A percentile compares a stretch with the other conserved stretches of the same genome.
phyloP scores from a whole-genome alignment of 2,797 vertebrate genomes.

The Notoglanidium macrostoma region DNA sequence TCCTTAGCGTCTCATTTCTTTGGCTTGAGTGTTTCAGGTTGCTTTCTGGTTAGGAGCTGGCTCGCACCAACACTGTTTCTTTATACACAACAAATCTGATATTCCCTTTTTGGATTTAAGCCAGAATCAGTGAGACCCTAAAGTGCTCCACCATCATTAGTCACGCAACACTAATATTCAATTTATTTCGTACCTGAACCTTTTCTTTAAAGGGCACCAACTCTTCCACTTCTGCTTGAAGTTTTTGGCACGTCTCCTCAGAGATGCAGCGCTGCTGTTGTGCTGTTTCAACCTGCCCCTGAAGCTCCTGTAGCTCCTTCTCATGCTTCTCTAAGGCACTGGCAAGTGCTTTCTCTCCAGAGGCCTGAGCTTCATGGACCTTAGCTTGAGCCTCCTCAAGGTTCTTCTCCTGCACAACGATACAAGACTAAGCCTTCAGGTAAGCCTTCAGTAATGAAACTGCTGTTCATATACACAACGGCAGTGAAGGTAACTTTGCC shows the following conservation, averaged over 20 bases:
- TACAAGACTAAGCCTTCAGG: not conserved
- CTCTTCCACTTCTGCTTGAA: constrained; percentile 78
- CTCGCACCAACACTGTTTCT: not conserved
- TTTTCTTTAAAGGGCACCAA: constrained; percentile 82
- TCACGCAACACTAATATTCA: not conserved
- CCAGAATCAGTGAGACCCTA: not conserved
- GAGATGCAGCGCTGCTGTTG: constrained; percentile 73
- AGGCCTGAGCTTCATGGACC: constrained; percentile 76
- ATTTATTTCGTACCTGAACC: constrained; percentile 75
- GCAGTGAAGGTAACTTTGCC: no score
- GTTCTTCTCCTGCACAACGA: constrained; percentile 77
- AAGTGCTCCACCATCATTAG: not conserved
- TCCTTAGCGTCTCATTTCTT: not conserved
- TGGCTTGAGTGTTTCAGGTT: not conserved
- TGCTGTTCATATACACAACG: not conserved
- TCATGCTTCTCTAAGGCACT: constrained; percentile 73
- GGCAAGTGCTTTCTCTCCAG: constrained; percentile 74
- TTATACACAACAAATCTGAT: not conserved
- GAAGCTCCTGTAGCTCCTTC: constrained; percentile 71
- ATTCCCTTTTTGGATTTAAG: not conserved
- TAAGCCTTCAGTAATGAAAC: not conserved
- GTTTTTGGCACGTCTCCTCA: constrained; percentile 68
- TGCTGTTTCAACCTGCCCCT: constrained; percentile 67
- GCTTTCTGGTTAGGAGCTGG: not conserved
- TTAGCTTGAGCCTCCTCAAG: constrained; percentile 70